A percentile compares a stretch with the other conserved stretches of the same genome.
These are phyloP conservation scores for Ceratina japonica DNA, from an alignment of 1,140 invertebrate species.

Conservation along the genomic window DNA sequence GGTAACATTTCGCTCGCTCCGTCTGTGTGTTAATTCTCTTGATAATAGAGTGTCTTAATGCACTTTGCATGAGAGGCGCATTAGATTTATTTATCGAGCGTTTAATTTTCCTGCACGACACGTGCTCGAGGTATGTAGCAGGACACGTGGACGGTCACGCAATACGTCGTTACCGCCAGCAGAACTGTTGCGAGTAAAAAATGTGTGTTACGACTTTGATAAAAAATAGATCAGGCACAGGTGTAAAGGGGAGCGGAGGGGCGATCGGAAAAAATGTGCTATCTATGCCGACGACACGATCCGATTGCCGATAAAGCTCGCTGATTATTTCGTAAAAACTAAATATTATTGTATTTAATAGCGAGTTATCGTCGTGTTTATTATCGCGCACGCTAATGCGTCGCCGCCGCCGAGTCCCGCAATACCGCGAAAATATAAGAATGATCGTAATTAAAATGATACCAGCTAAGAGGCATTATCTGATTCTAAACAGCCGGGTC, in stretches of 20 bases:
- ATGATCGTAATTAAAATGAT: conserved; percentile 48
- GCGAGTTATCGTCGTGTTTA: conserved; percentile 44
- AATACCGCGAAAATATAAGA: conserved; percentile 39
- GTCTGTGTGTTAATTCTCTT: too few species aligned
- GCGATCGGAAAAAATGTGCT: conserved; percentile 2
- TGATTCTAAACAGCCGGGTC: conserved; percentile 46
- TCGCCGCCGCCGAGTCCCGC: conserved; percentile 17
- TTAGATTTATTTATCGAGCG: too few species aligned
- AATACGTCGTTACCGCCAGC: not conserved
- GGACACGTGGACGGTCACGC: conserved; percentile 6
- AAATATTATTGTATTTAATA: conserved; percentile 49
- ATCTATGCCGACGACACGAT: not conserved
- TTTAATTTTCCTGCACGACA: not conserved
- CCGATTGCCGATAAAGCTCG: conserved; percentile 12
- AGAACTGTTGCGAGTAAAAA: not conserved
- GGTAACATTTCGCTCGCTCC: not conserved
- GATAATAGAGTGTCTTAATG: too few species aligned
- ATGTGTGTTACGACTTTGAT: conserved; percentile 15
- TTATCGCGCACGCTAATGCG: conserved; percentile 30
- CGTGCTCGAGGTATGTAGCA: not conserved
- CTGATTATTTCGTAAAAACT: conserved; percentile 39
- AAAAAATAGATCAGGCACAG: not conserved
- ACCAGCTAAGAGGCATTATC: conserved; percentile 32
- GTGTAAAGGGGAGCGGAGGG: too few species aligned
- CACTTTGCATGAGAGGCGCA: too few species aligned